A percentile compares a stretch with the other conserved stretches of the same genome.
phyloP scores from a whole-genome alignment of 1,140 invertebrate genomes.

The Zaprionus gabonicus region DNA sequence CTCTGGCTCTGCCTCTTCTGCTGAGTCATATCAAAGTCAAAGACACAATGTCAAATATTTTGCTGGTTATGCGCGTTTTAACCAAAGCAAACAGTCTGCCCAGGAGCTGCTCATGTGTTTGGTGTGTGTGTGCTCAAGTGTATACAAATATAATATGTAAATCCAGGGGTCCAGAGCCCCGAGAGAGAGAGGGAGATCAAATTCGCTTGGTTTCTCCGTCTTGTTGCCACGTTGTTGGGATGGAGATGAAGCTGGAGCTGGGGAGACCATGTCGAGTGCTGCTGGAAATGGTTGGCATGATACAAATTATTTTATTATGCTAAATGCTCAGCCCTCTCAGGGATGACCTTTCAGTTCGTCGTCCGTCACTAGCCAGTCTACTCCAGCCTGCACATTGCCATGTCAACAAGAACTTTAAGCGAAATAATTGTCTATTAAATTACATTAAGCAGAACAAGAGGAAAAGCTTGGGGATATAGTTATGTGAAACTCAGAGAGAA shows the following conservation, averaged over 20 bases:
- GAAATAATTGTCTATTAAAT: constrained; percentile 68
- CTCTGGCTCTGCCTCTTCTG: constrained; percentile 8
- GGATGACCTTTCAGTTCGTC: neutral
- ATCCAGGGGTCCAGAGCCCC: constrained; percentile 55
- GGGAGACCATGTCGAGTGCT: constrained; percentile 53
- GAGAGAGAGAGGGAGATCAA: constrained; percentile 29
- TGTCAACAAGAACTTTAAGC: constrained; percentile 59
- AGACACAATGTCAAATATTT: constrained; percentile 73
- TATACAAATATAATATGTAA: constrained; percentile 78
- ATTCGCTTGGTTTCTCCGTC: constrained; percentile 25
- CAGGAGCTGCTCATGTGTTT: constrained; percentile 32
- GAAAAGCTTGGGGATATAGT: neutral
- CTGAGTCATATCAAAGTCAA: constrained; percentile 56
- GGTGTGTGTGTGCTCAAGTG: constrained; percentile 35
- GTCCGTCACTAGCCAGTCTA: neutral
- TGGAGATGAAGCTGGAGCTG: too few species aligned
- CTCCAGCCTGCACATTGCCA: constrained; percentile 36
- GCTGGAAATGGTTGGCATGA: constrained; percentile 51
- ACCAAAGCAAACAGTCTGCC: constrained; percentile 68
- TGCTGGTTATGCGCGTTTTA: constrained; percentile 68
- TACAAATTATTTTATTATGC: constrained; percentile 51
- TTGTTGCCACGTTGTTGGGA: neutral
- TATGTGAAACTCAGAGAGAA: neutral
- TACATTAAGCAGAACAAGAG: constrained; percentile 42
- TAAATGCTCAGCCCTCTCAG: constrained; percentile 5